A percentile compares a stretch with the other conserved stretches of the same genome.
Conservation (phyloP, 1,140 invertebrate species). For the Megathymus violae region DNA sequence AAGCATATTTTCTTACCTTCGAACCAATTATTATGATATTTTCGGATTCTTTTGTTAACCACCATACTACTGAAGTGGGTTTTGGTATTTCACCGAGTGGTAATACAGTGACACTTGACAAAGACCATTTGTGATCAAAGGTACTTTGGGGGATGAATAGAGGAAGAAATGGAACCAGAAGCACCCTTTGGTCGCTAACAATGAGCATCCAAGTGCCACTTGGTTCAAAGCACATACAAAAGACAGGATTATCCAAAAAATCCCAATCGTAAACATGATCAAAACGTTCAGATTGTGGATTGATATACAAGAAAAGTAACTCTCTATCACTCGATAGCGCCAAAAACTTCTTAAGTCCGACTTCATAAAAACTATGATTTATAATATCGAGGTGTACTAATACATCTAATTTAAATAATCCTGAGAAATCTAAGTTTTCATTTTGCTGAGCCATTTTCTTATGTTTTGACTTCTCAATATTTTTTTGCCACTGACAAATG, state of each 20-base stretch:
- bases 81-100: constrained; percentile 58
- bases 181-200: constrained; percentile 71
- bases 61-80: constrained; percentile 72
- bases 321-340: constrained; percentile 71
- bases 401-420: constrained; percentile 74
- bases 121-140: constrained; percentile 77
- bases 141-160: constrained; percentile 67
- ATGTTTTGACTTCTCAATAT: constrained; percentile 15
- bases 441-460: constrained; percentile 55
- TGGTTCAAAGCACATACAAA: constrained; percentile 78
- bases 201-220: constrained; percentile 77
- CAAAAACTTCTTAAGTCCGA: constrained; percentile 73
- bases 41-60: constrained; percentile 76
- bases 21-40: constrained; percentile 73
- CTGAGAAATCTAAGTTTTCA: constrained; percentile 56
- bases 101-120: constrained; percentile 70
- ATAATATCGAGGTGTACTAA: constrained; percentile 67
- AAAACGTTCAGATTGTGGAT: constrained; percentile 61
- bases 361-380: constrained; percentile 73
- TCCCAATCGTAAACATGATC: constrained; percentile 76
- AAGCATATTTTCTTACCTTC: constrained; percentile 51
- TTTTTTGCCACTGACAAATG: too few relatives aligned
- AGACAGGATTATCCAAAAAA: constrained; percentile 72
- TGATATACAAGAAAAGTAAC: constrained; percentile 71
- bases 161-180: constrained; percentile 72